Evolutionary conservation across 2,113 vertebrate genomes (phyloP).

Genomic region (Charina bottae): DNA sequence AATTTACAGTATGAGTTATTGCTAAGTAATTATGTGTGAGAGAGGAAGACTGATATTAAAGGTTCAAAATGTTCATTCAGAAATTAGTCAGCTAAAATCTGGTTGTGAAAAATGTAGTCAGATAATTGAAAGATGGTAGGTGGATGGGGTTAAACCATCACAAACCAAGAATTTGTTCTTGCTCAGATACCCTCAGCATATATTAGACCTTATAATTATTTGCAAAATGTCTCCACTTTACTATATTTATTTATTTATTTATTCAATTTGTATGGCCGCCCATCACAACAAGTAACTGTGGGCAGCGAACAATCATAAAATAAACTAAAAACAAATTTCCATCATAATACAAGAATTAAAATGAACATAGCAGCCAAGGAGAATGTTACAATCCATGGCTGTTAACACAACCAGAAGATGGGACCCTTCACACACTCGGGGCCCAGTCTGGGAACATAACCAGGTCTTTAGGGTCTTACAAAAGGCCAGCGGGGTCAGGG

Average conservation of each 20-base stretch:
- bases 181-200: neutral
- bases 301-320: neutral
- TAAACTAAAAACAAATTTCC: neutral
- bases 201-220: neutral
- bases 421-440: neutral
- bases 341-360: neutral
- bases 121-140: neutral
- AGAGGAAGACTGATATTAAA: neutral
- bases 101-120: neutral
- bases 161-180: neutral
- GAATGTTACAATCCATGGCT: neutral
- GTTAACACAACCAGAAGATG: neutral
- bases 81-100: neutral
- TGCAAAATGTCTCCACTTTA: neutral
- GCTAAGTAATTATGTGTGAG: neutral
- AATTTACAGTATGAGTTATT: neutral
- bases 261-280: no score
- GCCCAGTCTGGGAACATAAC: neutral
- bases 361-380: neutral
- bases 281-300: no score
- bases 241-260: no score
- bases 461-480: neutral
- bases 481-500: neutral
- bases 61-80: neutral
- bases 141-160: neutral